Percentiles rank a stretch among this genome's conserved stretches.
phyloP scores from a whole-genome alignment of 1,140 invertebrate species.

The Pararge aegeria region DNA sequence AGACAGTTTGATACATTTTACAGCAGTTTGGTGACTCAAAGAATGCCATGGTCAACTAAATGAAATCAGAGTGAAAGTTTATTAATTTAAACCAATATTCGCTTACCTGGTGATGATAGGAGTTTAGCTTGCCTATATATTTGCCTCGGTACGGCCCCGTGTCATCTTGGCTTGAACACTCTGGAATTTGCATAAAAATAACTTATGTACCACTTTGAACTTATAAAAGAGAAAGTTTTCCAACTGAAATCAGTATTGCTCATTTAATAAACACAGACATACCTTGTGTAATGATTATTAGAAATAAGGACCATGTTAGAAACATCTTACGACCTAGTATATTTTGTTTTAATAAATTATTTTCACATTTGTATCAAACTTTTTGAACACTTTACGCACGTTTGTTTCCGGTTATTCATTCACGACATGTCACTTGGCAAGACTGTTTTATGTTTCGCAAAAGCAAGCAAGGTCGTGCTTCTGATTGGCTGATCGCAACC shows the following conservation, averaged over 20 bases:
- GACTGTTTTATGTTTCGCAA: conserved; percentile 12
- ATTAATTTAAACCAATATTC: conserved; percentile 10
- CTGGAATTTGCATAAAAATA: conserved; percentile 43
- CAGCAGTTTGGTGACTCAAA: conserved; percentile 12
- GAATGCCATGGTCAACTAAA: conserved; percentile 23
- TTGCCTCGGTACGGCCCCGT: conserved; percentile 89
- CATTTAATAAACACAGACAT: conserved; percentile 1
- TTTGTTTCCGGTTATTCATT: conserved; percentile 37
- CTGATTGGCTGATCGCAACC: conserved; percentile 26
- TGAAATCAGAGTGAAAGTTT: conserved; percentile 28
- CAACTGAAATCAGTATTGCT: neutral
- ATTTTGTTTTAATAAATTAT: conserved; percentile 20
- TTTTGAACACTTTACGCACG: conserved; percentile 32
- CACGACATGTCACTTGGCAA: conserved; percentile 33
- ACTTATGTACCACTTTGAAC: neutral
- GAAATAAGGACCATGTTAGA: conserved; percentile 33
- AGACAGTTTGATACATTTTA: neutral
- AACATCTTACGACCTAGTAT: conserved; percentile 33
- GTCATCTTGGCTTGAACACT: conserved; percentile 72
- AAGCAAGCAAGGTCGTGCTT: conserved; percentile 14
- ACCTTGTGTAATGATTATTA: conserved; percentile 47
- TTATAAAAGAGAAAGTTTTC: conserved; percentile 41
- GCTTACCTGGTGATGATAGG: conserved; percentile 90
- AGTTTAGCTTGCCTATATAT: conserved; percentile 91
- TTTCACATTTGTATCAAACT: conserved; percentile 27